These are phyloP conservation scores for Mobula birostris DNA, from an alignment of 2,113 vertebrate species.

Conservation along the genomic window DNA sequence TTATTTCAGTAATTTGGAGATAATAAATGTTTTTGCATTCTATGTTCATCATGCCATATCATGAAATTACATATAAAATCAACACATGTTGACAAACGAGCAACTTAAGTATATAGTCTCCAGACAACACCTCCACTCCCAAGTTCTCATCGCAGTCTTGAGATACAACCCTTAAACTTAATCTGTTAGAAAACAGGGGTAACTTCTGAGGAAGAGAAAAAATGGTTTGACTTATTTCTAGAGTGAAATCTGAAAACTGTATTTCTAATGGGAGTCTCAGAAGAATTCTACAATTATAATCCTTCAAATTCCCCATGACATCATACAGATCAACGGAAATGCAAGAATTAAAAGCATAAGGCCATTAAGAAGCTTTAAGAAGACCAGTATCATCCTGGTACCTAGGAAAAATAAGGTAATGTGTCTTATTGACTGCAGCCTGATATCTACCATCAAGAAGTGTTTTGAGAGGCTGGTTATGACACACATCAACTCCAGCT, in stretches of 20 bases:
- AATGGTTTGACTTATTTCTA: not conserved
- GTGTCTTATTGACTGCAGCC: no score
- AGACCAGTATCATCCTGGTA: no score
- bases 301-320: no score
- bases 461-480: no score
- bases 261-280: no score
- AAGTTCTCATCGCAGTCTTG: not conserved
- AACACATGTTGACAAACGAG: not conserved
- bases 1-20: not conserved
- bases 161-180: not conserved
- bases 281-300: no score
- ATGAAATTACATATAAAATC: not conserved
- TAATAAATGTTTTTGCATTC: not conserved
- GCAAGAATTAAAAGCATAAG: no score
- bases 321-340: no score
- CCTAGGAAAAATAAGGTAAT: no score
- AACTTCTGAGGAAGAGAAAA: not conserved
- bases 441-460: no score
- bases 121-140: not conserved
- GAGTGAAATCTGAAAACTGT: not conserved
- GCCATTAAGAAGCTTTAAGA: no score
- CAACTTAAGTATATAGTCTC: not conserved
- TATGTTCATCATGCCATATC: not conserved
- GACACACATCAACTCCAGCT: no score
- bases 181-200: not conserved